Conservation (phyloP, 1,140 invertebrate genomes). For the Thaumetopoea pityocampa region DNA sequence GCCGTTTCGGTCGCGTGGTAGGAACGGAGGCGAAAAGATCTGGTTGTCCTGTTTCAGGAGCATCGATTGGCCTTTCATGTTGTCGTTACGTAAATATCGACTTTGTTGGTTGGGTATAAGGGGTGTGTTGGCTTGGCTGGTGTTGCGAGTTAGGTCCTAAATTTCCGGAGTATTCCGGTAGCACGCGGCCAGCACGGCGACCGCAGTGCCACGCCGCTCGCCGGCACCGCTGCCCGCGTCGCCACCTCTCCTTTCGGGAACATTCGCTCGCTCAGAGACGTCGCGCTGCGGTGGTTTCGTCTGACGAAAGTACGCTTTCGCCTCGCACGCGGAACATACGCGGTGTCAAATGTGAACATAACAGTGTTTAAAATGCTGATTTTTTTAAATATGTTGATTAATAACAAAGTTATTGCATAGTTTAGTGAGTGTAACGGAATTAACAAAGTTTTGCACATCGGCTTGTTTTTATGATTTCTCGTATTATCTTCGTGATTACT, state of each 20-base stretch:
- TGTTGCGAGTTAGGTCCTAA: constrained; percentile 41
- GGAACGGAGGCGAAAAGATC: constrained; percentile 64
- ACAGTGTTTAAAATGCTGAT: constrained; percentile 13
- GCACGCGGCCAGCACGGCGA: constrained; percentile 53
- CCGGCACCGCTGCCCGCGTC: constrained; percentile 44
- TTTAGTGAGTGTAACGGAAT: constrained; percentile 15
- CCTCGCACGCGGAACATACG: constrained; percentile 22
- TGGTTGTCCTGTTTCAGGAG: constrained; percentile 65
- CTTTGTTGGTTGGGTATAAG: constrained; percentile 26
- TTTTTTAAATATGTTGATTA: constrained; percentile 15
- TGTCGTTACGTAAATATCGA: constrained; percentile 15
- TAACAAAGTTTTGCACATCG: constrained; percentile 19
- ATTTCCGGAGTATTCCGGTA: constrained; percentile 29
- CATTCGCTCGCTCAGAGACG: constrained; percentile 39
- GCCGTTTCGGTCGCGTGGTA: constrained; percentile 37
- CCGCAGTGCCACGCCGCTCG: constrained; percentile 66
- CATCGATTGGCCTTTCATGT: constrained; percentile 59
- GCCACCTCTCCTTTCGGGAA: constrained; percentile 22
- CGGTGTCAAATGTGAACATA: constrained; percentile 4
- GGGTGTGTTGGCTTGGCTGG: constrained; percentile 23
- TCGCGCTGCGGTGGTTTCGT: constrained; percentile 53
- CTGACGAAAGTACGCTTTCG: constrained; percentile 33
- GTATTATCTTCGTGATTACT: no score
- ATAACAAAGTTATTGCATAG: constrained; percentile 15
- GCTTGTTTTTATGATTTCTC: no score